Evolutionary conservation across 2,797 vertebrate species (phyloP).

Genomic region (Gymnopithys bicolor): DNA sequence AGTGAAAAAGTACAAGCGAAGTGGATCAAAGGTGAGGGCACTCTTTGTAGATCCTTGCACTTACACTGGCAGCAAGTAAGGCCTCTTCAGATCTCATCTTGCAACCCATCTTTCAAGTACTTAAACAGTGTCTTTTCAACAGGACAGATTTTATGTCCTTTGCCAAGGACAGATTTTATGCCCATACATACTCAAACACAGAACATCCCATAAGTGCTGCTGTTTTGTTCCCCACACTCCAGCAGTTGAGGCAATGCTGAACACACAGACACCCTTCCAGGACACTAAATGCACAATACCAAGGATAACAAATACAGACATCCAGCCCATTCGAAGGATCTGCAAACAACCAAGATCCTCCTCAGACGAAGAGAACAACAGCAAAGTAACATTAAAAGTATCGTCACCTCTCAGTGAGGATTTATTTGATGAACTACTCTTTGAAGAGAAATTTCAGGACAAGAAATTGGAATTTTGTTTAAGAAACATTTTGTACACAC

Average conservation of each 20-base stretch:
- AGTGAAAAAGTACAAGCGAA: not conserved
- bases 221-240: accelerated
- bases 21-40: not conserved
- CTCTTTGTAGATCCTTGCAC: not conserved
- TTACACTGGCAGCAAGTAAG: not conserved
- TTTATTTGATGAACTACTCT: not conserved
- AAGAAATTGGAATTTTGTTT: not conserved
- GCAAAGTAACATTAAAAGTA: not conserved
- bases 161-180: not conserved
- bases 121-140: not conserved
- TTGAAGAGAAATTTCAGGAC: not conserved
- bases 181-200: not conserved
- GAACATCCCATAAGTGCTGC: not conserved
- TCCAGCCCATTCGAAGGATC: not conserved
- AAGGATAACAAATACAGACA: not conserved
- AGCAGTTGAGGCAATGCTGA: not conserved
- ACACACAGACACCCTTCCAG: not conserved
- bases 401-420: accelerated
- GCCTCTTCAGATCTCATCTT: not conserved
- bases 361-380: not conserved
- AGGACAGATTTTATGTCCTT: not conserved
- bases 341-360: not conserved
- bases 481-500: not conserved
- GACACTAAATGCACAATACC: not conserved
- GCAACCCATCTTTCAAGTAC: not conserved